Base-by-base conservation (phyloP, 2,797 vertebrate genomes). In the Hypotaenidia okinawae region DNA sequence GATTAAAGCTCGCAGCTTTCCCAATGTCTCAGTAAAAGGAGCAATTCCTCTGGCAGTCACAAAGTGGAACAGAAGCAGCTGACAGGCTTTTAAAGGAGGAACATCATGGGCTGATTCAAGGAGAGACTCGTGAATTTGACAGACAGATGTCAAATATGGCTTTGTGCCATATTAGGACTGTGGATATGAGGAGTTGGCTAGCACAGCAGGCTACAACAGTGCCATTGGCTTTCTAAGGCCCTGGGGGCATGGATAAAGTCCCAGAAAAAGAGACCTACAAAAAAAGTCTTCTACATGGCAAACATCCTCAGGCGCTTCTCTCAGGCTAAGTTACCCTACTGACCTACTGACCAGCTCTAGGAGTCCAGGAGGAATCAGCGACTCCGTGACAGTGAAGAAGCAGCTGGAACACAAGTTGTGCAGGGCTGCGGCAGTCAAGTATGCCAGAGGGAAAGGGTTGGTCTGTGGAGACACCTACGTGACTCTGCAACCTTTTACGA, bases 251-350 rank as follows among this genome's bases (percentile, higher is more conserved):
- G 1, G 33, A 67, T 0, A 1, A 78, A 79, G 30, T 37, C 54
- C 11, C n/a, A 39, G 32, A 78, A 70, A 62, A 66, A 39, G 27
- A 6, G 9, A 27, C 17, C n/a, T 43, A 39, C 17, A 10, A 35
- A 84, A 82, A 12, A 58, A 25, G 0, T 62, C 66, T 90, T 75
- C 35, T 12, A 25, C 19, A 61, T n/a, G 0, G 0, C 13, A 63
- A 77, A 67, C 16, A 28, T 27, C 10, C 13, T 80, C 43, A 43
- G 24, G 22, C 2, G 2, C 55, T 87, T 76, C 21, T 68, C 51
- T 57, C n/a, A 55, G n/a, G n/a, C 13, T 52, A 59, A 63, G n/a
- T 9, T 55, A 74, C 23, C 10, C 43, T 24, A 4, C 25, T 17
- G 62, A 87, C 14, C 39, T 33, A 82, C 39, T 51, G 69, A 58